Evolutionary conservation across 53 echinoderm and acorn worm genomes (phyloP).

Genomic region (Antedon mediterranea): DNA sequence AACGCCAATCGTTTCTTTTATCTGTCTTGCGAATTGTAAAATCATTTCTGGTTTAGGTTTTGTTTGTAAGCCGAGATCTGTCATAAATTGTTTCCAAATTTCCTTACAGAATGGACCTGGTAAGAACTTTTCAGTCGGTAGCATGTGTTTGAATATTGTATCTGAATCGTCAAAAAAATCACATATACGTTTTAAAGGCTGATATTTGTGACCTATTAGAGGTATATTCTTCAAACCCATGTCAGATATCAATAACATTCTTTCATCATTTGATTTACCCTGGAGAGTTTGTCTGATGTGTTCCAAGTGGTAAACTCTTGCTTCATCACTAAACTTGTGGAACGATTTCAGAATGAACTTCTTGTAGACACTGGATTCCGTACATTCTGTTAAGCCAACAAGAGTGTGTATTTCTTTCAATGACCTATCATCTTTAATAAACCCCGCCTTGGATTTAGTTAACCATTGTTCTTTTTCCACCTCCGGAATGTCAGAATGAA

Average conservation of each 20-base stretch:
- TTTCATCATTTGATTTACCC: background rate
- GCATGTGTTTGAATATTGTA: constrained; percentile 20
- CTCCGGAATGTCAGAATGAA: background rate
- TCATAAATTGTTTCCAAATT: constrained; percentile 6
- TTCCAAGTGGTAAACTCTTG: constrained; percentile 7
- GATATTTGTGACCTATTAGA: background rate
- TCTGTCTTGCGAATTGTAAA: constrained; percentile 7
- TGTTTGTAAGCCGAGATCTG: constrained; percentile 13
- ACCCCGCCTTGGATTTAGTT: background rate
- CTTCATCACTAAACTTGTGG: constrained; percentile 7
- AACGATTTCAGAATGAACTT: constrained; percentile 34
- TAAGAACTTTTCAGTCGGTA: background rate
- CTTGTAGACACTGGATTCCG: constrained; percentile 11
- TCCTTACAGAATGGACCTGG: background rate
- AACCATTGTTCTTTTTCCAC: constrained; percentile 7
- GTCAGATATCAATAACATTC: background rate
- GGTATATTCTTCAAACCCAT: background rate
- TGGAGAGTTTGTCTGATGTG: constrained; percentile 8
- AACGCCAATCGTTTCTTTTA: background rate
- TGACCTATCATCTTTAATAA: background rate
- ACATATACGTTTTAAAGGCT: background rate
- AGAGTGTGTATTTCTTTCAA: constrained; percentile 7
- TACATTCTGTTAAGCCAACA: constrained; percentile 7
- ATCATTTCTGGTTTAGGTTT: constrained; percentile 6
- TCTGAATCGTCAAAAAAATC: constrained; percentile 21